phyloP scores from a whole-genome alignment of 2,888 invertebrate genomes.

The Bugulina stolonifera region DNA sequence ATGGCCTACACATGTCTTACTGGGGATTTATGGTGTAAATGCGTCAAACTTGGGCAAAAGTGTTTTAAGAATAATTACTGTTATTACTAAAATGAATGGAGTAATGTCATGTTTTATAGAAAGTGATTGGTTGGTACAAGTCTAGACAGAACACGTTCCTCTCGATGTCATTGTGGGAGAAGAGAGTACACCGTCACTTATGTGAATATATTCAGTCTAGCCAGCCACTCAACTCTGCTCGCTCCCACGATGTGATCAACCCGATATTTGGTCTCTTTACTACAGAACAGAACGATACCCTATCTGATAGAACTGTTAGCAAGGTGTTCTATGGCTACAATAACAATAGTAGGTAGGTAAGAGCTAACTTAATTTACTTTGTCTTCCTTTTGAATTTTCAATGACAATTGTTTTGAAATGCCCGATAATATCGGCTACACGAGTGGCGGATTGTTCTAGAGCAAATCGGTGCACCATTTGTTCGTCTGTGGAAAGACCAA shows the following conservation, averaged over 20 bases:
- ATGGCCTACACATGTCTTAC: too few relatives aligned
- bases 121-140: slow-evolving; percentile 16
- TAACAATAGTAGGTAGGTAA: not conserved
- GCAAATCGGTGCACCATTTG: too few relatives aligned
- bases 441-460: too few relatives aligned
- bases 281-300: not conserved
- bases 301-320: not conserved
- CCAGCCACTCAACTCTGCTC: not conserved
- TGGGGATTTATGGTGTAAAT: too few relatives aligned
- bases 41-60: too few relatives aligned
- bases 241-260: not conserved
- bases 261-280: slow-evolving; percentile 15
- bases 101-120: not conserved
- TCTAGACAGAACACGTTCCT: not conserved
- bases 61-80: too few relatives aligned
- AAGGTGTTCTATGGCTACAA: not conserved
- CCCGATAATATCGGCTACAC: too few relatives aligned
- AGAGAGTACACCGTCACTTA: not conserved
- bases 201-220: not conserved
- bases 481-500: too few relatives aligned
- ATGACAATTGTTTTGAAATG: too few relatives aligned
- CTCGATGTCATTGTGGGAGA: slow-evolving; percentile 5
- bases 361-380: too few relatives aligned
- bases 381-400: too few relatives aligned
- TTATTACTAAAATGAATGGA: too few relatives aligned